Evolutionary conservation across 2,113 vertebrate species (phyloP).

Genomic region (Numida meleagris): DNA sequence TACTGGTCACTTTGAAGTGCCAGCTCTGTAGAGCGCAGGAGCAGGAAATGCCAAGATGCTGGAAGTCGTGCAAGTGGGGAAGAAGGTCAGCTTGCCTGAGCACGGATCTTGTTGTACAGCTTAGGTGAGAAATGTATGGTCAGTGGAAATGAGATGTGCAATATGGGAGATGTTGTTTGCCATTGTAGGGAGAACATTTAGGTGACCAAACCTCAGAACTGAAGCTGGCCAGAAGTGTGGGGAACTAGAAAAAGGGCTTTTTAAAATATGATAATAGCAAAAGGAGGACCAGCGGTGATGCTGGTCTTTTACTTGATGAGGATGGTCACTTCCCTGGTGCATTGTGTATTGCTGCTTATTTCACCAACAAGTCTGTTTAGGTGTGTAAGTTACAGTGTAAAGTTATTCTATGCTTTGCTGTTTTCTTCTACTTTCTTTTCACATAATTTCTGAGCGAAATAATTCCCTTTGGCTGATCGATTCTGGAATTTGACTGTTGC

Average conservation of each 20-base stretch:
- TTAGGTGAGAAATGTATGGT: too few species aligned
- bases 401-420: constrained; percentile 21
- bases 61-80: too few species aligned
- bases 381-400: not conserved
- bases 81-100: too few species aligned
- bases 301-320: not conserved
- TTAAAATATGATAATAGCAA: not conserved
- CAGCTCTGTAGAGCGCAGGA: too few species aligned
- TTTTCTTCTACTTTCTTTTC: constrained; percentile 14
- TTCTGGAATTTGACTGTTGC: constrained; percentile 46
- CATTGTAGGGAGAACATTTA: not conserved
- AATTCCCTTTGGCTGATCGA: constrained; percentile 53
- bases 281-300: not conserved
- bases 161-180: not conserved
- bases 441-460: constrained; percentile 26
- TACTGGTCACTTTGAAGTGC: too few species aligned
- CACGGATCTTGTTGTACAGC: too few species aligned
- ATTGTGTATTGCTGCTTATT: not conserved
- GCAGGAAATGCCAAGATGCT: too few species aligned
- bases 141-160: too few species aligned
- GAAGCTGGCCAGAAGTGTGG: not conserved
- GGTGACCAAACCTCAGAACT: not conserved
- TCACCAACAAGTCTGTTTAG: not conserved
- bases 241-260: not conserved
- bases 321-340: too few species aligned